Evolutionary conservation across 1,140 invertebrate species (phyloP).

Genomic region (Pogonomyrmex californicus): DNA sequence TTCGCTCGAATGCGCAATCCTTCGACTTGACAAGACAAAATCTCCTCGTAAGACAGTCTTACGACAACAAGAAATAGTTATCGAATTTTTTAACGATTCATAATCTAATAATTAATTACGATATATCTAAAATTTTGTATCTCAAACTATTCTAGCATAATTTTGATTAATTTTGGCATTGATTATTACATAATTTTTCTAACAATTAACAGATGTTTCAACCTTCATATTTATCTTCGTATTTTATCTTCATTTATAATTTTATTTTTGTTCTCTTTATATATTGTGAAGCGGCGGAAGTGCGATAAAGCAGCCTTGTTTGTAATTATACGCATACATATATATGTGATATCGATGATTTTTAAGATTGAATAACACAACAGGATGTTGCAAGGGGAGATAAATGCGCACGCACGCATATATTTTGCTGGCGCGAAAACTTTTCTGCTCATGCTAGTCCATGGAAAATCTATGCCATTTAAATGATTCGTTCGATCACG

Average conservation of each 20-base stretch:
- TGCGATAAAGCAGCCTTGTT: conserved; percentile 2
- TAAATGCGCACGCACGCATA: neutral
- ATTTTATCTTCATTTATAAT: neutral
- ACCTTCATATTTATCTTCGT: neutral
- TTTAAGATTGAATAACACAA: conserved; percentile 40
- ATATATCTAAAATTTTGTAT: neutral
- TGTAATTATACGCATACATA: conserved; percentile 22
- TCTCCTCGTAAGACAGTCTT: no score
- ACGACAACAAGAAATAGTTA: no score
- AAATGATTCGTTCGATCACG: neutral
- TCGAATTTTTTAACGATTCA: no score
- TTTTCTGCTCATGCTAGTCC: neutral
- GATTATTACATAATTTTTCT: neutral
- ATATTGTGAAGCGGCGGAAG: neutral
- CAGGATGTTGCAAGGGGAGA: conserved; percentile 36
- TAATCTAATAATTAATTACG: neutral
- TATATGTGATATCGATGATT: conserved; percentile 28
- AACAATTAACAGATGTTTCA: neutral
- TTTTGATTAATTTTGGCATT: neutral
- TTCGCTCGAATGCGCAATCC: no score
- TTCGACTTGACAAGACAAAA: no score
- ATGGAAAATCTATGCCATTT: neutral
- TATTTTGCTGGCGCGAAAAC: neutral
- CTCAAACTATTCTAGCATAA: neutral
- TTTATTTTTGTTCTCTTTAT: no score